Evolutionary conservation across 2,888 invertebrate species (phyloP).

Genomic region (Philereme transversata): DNA sequence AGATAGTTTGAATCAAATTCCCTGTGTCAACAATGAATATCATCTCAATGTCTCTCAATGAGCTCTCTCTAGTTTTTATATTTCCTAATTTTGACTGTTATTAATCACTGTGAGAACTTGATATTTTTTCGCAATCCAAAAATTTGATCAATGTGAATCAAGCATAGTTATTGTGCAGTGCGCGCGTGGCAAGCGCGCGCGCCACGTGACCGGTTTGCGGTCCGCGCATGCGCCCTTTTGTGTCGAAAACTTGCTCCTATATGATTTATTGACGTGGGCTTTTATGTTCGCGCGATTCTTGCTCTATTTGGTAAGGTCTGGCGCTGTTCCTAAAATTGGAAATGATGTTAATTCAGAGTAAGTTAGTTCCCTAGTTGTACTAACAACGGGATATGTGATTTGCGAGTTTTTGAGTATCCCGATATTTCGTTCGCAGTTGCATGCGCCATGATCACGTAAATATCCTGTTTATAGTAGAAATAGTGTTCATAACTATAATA

Average conservation of each 20-base stretch:
- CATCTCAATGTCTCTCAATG: no score
- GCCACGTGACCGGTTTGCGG: conserved; percentile 76
- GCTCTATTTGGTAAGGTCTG: conserved; percentile 26
- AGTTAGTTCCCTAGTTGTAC: not conserved
- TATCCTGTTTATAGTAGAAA: no score
- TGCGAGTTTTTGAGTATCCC: no score
- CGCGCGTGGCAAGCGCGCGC: conserved; percentile 78
- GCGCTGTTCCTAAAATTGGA: not conserved
- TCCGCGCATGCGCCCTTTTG: conserved; percentile 69
- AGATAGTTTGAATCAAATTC: no score
- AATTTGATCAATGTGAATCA: conserved; percentile 32
- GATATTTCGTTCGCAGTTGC: no score
- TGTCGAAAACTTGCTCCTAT: conserved; percentile 54
- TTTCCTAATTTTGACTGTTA: not conserved
- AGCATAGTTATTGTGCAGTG: conserved; percentile 33
- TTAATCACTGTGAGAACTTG: conserved; percentile 17
- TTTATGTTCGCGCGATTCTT: conserved; percentile 37
- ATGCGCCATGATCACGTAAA: no score
- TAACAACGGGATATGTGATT: no score
- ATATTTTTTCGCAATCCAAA: conserved; percentile 8
- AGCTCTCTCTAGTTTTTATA: not conserved
- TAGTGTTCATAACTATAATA: no score
- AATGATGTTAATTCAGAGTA: not conserved
- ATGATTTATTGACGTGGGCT: conserved; percentile 48
- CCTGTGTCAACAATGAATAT: no score